These are phyloP conservation scores for Lobophora halterata DNA, from an alignment of 2,888 invertebrate species.

Conservation along the genomic window DNA sequence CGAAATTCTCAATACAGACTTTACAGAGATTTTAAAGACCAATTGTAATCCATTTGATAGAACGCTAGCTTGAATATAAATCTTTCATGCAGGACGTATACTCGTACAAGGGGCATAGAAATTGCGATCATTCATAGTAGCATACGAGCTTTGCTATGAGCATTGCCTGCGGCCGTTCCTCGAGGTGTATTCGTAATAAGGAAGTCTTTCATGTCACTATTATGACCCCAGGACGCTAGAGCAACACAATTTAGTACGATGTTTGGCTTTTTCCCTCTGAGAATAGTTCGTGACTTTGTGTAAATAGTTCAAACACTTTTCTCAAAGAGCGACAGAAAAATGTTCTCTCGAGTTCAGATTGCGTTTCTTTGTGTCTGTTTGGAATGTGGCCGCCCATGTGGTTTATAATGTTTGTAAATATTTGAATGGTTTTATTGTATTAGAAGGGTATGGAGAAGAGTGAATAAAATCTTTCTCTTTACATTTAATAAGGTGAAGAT, in stretches of 20 bases:
- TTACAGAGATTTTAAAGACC: no score
- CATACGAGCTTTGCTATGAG: constrained; percentile 39
- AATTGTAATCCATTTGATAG: background rate
- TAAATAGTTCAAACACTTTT: constrained; percentile 26
- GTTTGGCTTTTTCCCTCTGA: constrained; percentile 32
- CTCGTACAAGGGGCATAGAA: constrained; percentile 3
- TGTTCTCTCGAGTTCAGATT: constrained; percentile 21
- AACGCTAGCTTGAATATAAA: no score
- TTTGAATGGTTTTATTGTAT: constrained; percentile 16
- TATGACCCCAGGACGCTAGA: constrained; percentile 30
- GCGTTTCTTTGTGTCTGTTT: constrained; percentile 27
- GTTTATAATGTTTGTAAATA: constrained; percentile 19
- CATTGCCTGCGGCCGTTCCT: constrained; percentile 34
- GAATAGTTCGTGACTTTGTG: constrained; percentile 22
- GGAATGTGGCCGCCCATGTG: constrained; percentile 20
- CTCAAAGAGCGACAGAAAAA: constrained; percentile 15
- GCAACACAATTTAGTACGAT: constrained; percentile 29
- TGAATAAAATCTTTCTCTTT: constrained; percentile 1
- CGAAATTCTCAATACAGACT: no score
- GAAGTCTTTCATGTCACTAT: constrained; percentile 39
- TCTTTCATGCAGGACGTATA: no score
- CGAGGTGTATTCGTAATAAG: constrained; percentile 30
- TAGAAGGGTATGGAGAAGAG: background rate
- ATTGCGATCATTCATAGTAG: constrained; percentile 31
- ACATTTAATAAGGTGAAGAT: background rate